Evolutionary conservation across 2,797 vertebrate species (phyloP).

Genomic region (Poeciliopsis presidionis): DNA sequence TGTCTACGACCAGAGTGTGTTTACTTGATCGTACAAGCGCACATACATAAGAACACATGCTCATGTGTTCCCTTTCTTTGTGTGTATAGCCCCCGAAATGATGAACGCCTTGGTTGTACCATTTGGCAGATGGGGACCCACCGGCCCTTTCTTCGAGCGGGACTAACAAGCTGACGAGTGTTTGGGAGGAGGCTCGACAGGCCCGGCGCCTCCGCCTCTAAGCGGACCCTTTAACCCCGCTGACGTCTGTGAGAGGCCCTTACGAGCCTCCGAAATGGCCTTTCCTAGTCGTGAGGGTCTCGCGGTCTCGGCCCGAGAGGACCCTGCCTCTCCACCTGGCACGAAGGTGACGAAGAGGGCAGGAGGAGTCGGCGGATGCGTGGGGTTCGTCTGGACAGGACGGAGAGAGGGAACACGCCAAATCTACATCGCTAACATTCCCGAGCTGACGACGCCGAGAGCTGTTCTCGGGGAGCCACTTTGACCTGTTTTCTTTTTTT

Average conservation of each 20-base stretch:
- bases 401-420: slow-evolving; percentile 59
- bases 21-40: slow-evolving; percentile 59
- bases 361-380: slow-evolving; percentile 60
- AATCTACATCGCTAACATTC: slow-evolving; percentile 55
- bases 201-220: slow-evolving; percentile 46
- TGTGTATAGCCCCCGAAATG: slow-evolving; percentile 69
- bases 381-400: slow-evolving; percentile 68
- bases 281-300: slow-evolving; percentile 50
- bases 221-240: slow-evolving; percentile 71
- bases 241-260: slow-evolving; percentile 75
- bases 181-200: slow-evolving; percentile 66
- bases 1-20: slow-evolving; percentile 44
- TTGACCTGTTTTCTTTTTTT: slow-evolving; percentile 65
- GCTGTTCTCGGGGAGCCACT: slow-evolving; percentile 67
- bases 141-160: slow-evolving; percentile 54
- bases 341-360: slow-evolving; percentile 73
- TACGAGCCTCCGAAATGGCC: slow-evolving; percentile 53
- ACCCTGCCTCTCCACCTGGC: slow-evolving; percentile 72
- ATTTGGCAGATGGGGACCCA: slow-evolving; percentile 79
- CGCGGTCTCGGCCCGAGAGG: slow-evolving; percentile 50
- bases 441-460: slow-evolving; percentile 66
- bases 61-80: slow-evolving; percentile 41
- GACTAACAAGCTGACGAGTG: slow-evolving; percentile 69
- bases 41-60: slow-evolving; percentile 66
- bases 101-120: slow-evolving; percentile 71